Base-by-base conservation (phyloP, 2,797 vertebrate genomes). In the Pipistrellus pygmaeus region DNA sequence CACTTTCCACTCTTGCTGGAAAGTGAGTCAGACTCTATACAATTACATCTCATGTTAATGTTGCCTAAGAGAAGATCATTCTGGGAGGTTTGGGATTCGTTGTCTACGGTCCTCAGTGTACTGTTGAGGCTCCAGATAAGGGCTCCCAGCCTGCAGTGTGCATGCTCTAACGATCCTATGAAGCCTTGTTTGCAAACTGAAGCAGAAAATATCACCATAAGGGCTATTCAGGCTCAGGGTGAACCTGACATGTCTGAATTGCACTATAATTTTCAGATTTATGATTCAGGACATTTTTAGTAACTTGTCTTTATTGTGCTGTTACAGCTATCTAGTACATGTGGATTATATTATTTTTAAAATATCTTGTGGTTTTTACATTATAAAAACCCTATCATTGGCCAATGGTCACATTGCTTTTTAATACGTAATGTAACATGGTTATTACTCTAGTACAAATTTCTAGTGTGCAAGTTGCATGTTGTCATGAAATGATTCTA, bases 1-100 rank as follows among this genome's bases (percentile, higher is more conserved):
- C 53, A 81, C 92, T 97, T 95, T 91, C n/a, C 87, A 95, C 18
- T 91, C 73, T 87, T 92, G 84, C 72, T 95, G 94, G 86, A 92
- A 91, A 96, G 51, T 57, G 86, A 84, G 82, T 81, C 55, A 88
- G 46, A 87, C 78, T 95, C 88, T 88, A 32, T 81, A 27, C 30
- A 85, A 75, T 80, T 85, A 18, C 46, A 51, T 57, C 57, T 69
- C 69, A 57, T 25, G 13, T 38, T 84, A 72, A 69, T 75, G 62
- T 96, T 95, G 48, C 80, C 75, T 84, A 51, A 73, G 81, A 88
- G 80, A 94, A 90, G 1, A 2, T 73, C 27, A 84, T 94, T 80
- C 87, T 90, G 38, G 9, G 71, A 87, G 76, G 57, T 90, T 53
- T 95, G 85, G 85, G 64, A 94, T 80, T 94, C 77, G 60, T 85